Conservation (phyloP, 2,113 vertebrate genomes). For the Pogonocichla stellata region DNA sequence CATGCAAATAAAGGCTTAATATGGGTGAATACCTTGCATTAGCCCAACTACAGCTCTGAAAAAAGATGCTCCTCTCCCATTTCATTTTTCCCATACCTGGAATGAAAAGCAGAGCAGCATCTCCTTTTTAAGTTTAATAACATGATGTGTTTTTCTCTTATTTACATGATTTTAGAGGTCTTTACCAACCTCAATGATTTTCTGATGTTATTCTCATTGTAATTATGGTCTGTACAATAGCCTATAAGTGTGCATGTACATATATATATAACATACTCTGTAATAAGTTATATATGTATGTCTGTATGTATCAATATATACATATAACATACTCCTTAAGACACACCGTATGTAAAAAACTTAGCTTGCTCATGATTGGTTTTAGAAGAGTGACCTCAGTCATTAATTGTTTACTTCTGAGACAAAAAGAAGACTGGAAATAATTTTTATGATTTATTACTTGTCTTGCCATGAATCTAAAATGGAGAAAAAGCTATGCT, state of each 20-base stretch:
- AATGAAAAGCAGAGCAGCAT: neutral
- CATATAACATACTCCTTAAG: neutral
- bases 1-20: neutral
- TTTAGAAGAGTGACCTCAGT: neutral
- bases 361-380: neutral
- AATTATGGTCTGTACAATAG: neutral
- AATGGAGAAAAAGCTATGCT: neutral
- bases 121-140: neutral
- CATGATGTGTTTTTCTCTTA: neutral
- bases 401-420: neutral
- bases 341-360: neutral
- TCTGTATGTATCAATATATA: neutral
- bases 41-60: neutral
- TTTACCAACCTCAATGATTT: neutral
- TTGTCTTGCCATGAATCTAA: neutral
- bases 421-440: neutral
- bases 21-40: fast-evolving
- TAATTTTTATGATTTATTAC: neutral
- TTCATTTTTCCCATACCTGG: neutral
- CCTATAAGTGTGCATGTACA: neutral
- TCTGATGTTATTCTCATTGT: neutral
- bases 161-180: neutral
- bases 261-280: too few relatives aligned
- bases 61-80: neutral
- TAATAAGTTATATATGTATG: neutral